Conservation (phyloP, 92 coral and sea anemone species). For the Isaurus tuberculatus region DNA sequence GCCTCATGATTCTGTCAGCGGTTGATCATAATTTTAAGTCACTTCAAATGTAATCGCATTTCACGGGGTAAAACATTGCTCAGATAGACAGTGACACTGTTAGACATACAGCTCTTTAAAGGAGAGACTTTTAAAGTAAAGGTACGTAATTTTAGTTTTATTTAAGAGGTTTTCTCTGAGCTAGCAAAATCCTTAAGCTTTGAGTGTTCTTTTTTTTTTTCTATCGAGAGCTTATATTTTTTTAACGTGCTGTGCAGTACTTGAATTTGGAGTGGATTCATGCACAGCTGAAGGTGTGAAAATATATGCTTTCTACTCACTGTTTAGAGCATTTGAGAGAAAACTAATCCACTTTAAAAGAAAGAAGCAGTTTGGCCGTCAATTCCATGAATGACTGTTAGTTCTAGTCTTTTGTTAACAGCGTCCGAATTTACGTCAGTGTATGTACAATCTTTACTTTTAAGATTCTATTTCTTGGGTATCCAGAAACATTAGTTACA, state of each 20-base stretch:
- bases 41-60: conserved; percentile 28
- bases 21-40: conserved; percentile 15
- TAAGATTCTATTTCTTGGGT: too few species aligned
- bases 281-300: conserved; percentile 3
- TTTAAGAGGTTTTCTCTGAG: too few species aligned
- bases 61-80: conserved; percentile 14
- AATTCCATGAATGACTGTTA: not conserved
- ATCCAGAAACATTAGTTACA: too few species aligned
- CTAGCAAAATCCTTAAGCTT: too few species aligned
- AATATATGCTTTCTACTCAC: not conserved
- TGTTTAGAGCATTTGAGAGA: too few species aligned
- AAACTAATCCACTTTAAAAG: conserved; percentile 12
- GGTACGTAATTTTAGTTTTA: not conserved
- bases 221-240: not conserved
- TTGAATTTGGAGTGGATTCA: conserved; percentile 41
- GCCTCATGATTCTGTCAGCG: conserved; percentile 28
- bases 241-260: conserved; percentile 42
- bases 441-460: too few species aligned
- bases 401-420: too few species aligned
- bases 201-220: not conserved
- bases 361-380: too few species aligned
- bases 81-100: not conserved
- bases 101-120: not conserved
- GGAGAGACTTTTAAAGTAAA: not conserved
- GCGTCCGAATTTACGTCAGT: too few species aligned